phyloP scores from a whole-genome alignment of 2,113 vertebrate species.

The Ellobius talpinus region DNA sequence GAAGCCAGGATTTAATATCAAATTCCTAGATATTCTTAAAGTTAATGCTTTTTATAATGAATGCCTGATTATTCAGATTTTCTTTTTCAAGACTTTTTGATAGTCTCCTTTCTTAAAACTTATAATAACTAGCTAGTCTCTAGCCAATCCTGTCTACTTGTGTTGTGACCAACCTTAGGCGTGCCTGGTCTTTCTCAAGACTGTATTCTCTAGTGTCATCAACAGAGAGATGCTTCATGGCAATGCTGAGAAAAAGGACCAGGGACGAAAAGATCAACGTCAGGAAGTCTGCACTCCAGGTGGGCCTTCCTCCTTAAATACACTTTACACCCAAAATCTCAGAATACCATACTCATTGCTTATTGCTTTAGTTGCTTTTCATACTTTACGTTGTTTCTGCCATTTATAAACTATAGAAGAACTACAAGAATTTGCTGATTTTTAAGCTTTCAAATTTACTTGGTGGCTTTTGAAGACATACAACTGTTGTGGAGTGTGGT shows the following conservation, averaged over 20 bases:
- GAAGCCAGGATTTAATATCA: slow-evolving; percentile 34
- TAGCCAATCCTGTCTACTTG: background rate
- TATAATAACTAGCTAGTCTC: background rate
- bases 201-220: slow-evolving; percentile 25
- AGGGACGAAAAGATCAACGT: slow-evolving; percentile 92
- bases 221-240: slow-evolving; percentile 89
- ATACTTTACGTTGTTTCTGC: background rate
- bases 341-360: background rate
- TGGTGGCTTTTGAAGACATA: slow-evolving; percentile 49
- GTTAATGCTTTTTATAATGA: background rate
- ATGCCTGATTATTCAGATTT: background rate
- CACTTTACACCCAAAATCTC: background rate
- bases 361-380: slow-evolving; percentile 11
- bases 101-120: background rate
- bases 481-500: background rate
- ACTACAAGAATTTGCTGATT: background rate
- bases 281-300: slow-evolving; percentile 96
- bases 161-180: fast-evolving
- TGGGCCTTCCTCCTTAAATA: slow-evolving; percentile 69
- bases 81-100: background rate
- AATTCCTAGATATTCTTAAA: slow-evolving; percentile 19
- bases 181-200: background rate
- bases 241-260: slow-evolving; percentile 88
- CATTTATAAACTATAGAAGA: background rate
- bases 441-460: slow-evolving; percentile 7